Conservation (phyloP, 2,113 vertebrate species). For the Antidorcas marsupialis region DNA sequence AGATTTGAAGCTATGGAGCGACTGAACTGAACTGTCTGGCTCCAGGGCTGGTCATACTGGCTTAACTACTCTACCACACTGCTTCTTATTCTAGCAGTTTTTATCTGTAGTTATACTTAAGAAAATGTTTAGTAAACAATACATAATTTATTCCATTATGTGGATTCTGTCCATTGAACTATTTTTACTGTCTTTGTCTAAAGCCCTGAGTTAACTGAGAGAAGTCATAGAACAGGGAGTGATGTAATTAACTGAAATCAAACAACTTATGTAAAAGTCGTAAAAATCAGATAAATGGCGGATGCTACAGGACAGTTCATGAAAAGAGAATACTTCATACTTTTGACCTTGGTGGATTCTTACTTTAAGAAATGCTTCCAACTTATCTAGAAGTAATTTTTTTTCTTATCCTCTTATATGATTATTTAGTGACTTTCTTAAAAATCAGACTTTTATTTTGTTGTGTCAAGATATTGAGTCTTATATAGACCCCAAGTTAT, state of each 20-base stretch:
- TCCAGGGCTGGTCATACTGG: neutral
- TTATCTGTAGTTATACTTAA: neutral
- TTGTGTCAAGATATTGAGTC: neutral
- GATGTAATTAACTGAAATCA: neutral
- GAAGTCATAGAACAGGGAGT: neutral
- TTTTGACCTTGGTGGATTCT: neutral
- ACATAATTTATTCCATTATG: neutral
- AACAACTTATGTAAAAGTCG: neutral
- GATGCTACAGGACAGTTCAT: neutral
- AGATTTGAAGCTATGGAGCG: neutral
- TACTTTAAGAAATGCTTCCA: neutral
- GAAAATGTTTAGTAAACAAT: neutral
- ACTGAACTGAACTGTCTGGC: neutral
- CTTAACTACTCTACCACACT: neutral
- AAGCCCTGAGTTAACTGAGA: neutral
- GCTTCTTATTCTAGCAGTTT: neutral
- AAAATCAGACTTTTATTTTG: neutral
- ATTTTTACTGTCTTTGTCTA: neutral
- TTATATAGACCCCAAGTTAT: neutral
- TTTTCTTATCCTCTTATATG: neutral
- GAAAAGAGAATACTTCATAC: neutral
- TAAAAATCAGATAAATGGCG: neutral
- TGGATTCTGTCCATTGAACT: neutral
- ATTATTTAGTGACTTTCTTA: neutral
- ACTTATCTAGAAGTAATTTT: neutral